These are phyloP conservation scores for Laticauda colubrina DNA, from an alignment of 2,113 vertebrate genomes.

Conservation along the genomic window DNA sequence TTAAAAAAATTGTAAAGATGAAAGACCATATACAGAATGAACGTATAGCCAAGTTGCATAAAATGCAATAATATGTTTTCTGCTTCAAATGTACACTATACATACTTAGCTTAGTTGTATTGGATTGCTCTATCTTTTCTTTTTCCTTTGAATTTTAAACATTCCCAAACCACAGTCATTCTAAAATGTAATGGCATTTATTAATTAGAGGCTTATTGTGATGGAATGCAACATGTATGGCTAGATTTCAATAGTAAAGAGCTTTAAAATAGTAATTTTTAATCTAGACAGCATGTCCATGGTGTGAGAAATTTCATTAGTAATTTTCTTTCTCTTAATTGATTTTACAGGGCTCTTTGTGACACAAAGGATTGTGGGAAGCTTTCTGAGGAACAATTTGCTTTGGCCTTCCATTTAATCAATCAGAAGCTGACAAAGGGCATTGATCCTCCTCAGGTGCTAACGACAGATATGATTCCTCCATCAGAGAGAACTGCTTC, in stretches of 20 bases:
- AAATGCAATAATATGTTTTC: background rate
- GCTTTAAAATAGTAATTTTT: background rate
- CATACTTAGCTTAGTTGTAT: background rate
- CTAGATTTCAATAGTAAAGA: background rate
- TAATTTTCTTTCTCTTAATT: conserved; percentile 30
- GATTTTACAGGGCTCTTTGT: conserved; percentile 86
- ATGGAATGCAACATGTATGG: background rate
- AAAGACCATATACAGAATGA: background rate
- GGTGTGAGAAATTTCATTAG: conserved; percentile 27
- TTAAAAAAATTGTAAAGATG: background rate
- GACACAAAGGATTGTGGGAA: conserved; percentile 92
- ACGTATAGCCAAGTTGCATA: background rate
- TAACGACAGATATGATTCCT: conserved; percentile 93
- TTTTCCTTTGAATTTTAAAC: background rate
- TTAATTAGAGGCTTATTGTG: background rate
- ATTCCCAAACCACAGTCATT: background rate
- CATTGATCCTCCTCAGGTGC: conserved; percentile 87
- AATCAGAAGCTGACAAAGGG: conserved; percentile 92
- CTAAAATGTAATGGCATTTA: background rate
- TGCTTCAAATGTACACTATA: background rate
- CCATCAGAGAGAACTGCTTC: conserved; percentile 83
- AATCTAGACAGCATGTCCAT: background rate
- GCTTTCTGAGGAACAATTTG: conserved; percentile 95
- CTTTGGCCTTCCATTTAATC: conserved; percentile 93
- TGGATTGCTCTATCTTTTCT: background rate